These are phyloP conservation scores for Lucinisca nassula DNA, from an alignment of 2,888 invertebrate species.

Conservation along the genomic window DNA sequence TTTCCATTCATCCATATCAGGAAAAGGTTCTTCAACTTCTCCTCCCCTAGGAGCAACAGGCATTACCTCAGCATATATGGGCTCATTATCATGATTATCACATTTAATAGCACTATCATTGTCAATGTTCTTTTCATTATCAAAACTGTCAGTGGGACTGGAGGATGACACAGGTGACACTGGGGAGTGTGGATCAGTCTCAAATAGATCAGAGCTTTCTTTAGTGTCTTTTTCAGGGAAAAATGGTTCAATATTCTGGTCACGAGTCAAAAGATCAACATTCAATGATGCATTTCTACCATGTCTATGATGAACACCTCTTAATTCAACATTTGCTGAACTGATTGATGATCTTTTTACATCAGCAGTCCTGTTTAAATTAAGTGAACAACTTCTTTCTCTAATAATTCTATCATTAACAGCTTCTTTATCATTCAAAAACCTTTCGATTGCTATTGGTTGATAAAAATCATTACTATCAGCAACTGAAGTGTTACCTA, in stretches of 20 bases:
- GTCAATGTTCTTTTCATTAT: not conserved
- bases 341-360: conserved; percentile 45
- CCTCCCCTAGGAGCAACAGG: conserved; percentile 11
- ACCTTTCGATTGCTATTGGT: conserved; percentile 56
- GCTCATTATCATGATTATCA: conserved; percentile 32
- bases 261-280: not conserved
- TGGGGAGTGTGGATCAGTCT: not conserved
- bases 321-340: not conserved
- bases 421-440: conserved; percentile 53
- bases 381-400: conserved; percentile 65
- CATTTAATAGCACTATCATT: not conserved
- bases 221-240: not conserved
- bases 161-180: not conserved
- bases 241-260: not conserved
- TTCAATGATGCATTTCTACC: not conserved
- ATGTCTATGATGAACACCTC: not conserved
- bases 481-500: conserved; percentile 63
- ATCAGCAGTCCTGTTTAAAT: conserved; percentile 47
- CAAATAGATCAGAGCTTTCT: not conserved
- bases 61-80: conserved; percentile 68
- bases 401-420: conserved; percentile 38
- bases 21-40: conserved; percentile 56
- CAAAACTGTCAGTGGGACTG: not conserved
- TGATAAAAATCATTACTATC: conserved; percentile 64
- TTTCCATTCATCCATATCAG: conserved; percentile 56